Evolutionary conservation across 2,113 vertebrate species (phyloP).

Genomic region (Tupaia chinensis): DNA sequence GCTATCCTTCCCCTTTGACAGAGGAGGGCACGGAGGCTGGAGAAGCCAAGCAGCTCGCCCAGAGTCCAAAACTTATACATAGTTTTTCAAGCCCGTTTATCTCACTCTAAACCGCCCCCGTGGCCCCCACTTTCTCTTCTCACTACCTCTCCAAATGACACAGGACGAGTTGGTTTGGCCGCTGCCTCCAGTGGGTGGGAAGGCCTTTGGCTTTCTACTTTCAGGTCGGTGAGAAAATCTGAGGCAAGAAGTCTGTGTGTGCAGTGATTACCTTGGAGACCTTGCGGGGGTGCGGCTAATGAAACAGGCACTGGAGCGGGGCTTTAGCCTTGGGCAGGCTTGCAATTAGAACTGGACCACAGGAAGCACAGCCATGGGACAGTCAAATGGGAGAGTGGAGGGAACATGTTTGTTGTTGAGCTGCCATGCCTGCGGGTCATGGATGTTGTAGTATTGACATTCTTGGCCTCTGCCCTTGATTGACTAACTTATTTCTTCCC

Average conservation of each 20-base stretch:
- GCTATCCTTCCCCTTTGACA: too few relatives aligned
- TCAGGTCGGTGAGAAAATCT: neutral
- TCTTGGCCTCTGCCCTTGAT: too few relatives aligned
- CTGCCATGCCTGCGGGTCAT: neutral
- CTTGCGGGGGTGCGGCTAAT: neutral
- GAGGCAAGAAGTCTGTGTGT: neutral
- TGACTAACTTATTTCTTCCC: too few relatives aligned
- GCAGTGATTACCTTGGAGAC: neutral
- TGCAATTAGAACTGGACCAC: neutral
- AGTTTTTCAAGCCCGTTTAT: neutral
- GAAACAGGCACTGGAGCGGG: neutral
- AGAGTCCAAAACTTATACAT: neutral
- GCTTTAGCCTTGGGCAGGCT: neutral
- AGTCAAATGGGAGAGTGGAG: too few relatives aligned
- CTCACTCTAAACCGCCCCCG: neutral
- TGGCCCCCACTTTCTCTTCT: rapidly evolving
- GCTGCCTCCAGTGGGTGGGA: neutral
- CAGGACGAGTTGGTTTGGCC: too few relatives aligned
- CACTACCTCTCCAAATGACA: neutral
- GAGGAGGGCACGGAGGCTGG: neutral
- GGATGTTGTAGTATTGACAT: too few relatives aligned
- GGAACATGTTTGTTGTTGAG: neutral
- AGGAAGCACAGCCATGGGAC: neutral
- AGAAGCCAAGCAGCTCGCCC: neutral
- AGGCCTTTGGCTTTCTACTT: neutral